phyloP scores from a whole-genome alignment of 2,113 vertebrate genomes.

The Actinemys pallida region DNA sequence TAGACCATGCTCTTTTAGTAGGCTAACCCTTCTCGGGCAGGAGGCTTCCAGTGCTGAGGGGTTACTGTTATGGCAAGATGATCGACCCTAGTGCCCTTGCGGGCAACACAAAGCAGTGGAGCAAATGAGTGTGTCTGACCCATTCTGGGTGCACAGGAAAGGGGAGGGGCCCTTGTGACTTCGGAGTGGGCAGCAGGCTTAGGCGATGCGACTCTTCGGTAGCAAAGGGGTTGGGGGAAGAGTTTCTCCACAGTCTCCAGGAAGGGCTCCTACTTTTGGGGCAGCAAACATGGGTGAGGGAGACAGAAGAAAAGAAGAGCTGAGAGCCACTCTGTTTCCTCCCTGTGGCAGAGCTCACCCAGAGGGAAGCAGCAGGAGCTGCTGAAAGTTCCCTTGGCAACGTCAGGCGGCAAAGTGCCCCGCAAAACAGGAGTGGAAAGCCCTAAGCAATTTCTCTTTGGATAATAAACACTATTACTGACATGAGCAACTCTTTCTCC shows the following conservation, averaged over 20 bases:
- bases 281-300: neutral
- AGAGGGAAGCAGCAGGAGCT: neutral
- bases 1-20: neutral
- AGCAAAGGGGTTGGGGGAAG: neutral
- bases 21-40: neutral
- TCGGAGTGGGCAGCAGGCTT: neutral
- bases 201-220: neutral
- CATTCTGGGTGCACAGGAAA: neutral
- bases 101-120: neutral
- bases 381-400: neutral
- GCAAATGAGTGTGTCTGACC: neutral
- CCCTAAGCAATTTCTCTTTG: neutral
- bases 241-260: neutral
- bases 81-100: neutral
- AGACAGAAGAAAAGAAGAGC: neutral
- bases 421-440: neutral
- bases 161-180: neutral
- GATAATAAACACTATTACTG: neutral
- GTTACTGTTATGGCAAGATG: neutral
- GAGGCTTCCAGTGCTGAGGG: neutral
- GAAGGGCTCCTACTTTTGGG: neutral
- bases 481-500: neutral
- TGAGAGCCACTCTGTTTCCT: neutral
- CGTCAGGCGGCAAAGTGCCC: neutral
- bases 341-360: neutral